phyloP scores from a whole-genome alignment of 2,797 vertebrate genomes.

The Rhabdophis nuchalis region DNA sequence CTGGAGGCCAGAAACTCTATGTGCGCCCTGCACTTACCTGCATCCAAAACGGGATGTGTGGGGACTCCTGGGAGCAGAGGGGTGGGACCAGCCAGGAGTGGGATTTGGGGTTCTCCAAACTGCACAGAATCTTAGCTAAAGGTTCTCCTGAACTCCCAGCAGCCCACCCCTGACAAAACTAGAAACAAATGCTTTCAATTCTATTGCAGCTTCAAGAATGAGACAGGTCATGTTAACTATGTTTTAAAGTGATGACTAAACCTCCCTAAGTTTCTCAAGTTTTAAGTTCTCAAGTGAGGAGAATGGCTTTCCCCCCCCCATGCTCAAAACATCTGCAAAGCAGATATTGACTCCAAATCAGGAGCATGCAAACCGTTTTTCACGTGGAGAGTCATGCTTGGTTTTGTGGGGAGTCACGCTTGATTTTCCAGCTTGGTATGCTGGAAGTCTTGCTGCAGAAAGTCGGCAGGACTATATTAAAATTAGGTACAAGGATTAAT shows the following conservation, averaged over 20 bases:
- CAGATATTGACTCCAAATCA: not conserved
- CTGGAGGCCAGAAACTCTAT: too few relatives aligned
- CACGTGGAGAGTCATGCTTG: not conserved
- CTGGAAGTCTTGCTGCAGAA: not conserved
- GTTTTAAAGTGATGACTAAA: not conserved
- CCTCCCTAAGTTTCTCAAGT: not conserved
- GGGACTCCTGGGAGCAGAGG: too few relatives aligned
- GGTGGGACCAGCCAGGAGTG: too few relatives aligned
- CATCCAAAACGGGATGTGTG: too few relatives aligned
- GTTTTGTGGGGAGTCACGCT: not conserved
- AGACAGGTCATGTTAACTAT: not conserved
- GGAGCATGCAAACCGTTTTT: accelerated
- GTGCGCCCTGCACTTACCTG: too few relatives aligned
- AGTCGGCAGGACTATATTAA: not conserved
- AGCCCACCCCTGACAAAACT: not conserved
- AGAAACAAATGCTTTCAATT: not conserved
- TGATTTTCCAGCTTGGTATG: not conserved
- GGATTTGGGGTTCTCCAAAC: too few relatives aligned
- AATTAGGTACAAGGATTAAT: not conserved
- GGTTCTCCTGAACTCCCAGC: too few relatives aligned
- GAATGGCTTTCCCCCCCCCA: not conserved
- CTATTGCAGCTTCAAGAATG: not conserved
- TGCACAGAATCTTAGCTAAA: too few relatives aligned
- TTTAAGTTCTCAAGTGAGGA: not conserved
- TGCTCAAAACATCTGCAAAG: not conserved